Percentiles rank a stretch among this genome's conserved stretches.
Conservation (phyloP, 1,140 invertebrate genomes). For the Tetramorium simillimum region DNA sequence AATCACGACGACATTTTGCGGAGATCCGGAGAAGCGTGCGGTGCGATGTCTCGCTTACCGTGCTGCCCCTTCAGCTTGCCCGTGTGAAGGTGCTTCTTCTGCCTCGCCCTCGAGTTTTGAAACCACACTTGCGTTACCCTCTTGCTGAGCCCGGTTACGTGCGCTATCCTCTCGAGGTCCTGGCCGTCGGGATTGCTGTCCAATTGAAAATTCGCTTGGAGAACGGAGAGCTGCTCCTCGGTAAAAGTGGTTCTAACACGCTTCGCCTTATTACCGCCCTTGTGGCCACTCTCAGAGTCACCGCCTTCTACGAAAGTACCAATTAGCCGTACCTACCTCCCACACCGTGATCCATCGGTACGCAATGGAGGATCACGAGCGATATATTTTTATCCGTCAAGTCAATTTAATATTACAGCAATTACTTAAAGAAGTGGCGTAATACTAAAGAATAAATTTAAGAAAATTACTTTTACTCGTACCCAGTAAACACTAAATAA, state of each 20-base stretch:
- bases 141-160: conserved; percentile 98
- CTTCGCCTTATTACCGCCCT: conserved; percentile 94
- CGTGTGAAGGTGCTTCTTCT: conserved; percentile 98
- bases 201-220: conserved; percentile 99
- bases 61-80: conserved; percentile 90
- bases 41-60: conserved; percentile 59
- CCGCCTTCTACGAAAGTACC: conserved; percentile 90
- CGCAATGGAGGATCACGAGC: neutral
- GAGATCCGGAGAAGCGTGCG: conserved; percentile 36
- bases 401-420: neutral
- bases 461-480: neutral
- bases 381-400: neutral
- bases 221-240: conserved; percentile 98
- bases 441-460: neutral
- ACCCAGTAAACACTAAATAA: too few relatives aligned
- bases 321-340: conserved; percentile 59
- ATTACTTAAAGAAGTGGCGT: neutral
- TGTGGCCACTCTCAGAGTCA: conserved; percentile 94
- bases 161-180: conserved; percentile 98
- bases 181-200: conserved; percentile 99
- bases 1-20: neutral
- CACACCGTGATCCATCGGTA: neutral
- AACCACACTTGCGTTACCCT: conserved; percentile 99
- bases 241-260: conserved; percentile 98
- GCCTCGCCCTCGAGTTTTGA: conserved; percentile 98